These are phyloP conservation scores for Thamnophis sirtalis DNA, from an alignment of 2,113 vertebrate genomes.

Conservation along the genomic window DNA sequence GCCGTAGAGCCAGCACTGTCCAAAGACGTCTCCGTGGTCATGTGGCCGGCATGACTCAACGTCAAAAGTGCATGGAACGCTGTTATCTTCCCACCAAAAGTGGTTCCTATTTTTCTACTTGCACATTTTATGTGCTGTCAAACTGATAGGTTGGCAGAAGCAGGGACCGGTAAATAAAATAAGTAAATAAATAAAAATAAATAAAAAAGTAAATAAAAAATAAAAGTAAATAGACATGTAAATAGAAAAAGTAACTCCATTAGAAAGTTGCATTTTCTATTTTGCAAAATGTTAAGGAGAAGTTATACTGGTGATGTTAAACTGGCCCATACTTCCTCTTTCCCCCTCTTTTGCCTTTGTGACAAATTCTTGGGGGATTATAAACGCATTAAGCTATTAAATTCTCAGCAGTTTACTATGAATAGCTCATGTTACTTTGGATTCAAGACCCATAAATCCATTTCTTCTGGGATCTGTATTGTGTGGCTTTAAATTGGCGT, in stretches of 20 bases:
- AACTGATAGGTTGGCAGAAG: too few relatives aligned
- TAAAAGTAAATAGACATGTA: too few relatives aligned
- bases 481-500: constrained; percentile 6
- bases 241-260: background rate
- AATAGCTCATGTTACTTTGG: constrained; percentile 37
- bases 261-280: background rate
- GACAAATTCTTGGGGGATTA: constrained; percentile 39
- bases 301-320: constrained; percentile 32
- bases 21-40: too few relatives aligned
- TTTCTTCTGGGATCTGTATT: constrained; percentile 17
- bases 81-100: too few relatives aligned
- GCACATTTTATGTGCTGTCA: too few relatives aligned
- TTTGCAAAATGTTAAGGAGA: constrained; percentile 32
- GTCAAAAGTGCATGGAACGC: too few relatives aligned
- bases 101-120: too few relatives aligned
- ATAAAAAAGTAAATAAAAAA: too few relatives aligned
- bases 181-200: too few relatives aligned
- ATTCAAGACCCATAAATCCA: constrained; percentile 35
- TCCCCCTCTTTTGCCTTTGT: constrained; percentile 34
- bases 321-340: constrained; percentile 37
- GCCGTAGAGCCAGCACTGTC: too few relatives aligned
- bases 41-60: too few relatives aligned
- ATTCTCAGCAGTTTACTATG: constrained; percentile 42
- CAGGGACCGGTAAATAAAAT: too few relatives aligned
- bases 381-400: constrained; percentile 46